Percentiles rank a stretch among this genome's conserved stretches.
These are phyloP conservation scores for Agrypnus murinus DNA, from an alignment of 2,888 invertebrate genomes.

Conservation along the genomic window DNA sequence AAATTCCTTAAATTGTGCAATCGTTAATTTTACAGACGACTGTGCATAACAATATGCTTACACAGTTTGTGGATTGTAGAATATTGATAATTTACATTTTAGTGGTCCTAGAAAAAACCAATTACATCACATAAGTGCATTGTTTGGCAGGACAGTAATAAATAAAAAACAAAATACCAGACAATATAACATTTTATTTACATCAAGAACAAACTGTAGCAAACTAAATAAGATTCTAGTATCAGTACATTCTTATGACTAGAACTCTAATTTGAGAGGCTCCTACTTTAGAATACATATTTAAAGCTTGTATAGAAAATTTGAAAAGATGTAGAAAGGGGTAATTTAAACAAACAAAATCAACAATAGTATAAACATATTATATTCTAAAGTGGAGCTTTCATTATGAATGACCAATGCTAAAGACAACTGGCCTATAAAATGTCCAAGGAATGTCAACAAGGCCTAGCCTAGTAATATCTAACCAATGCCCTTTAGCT, in stretches of 20 bases:
- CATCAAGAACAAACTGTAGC: constrained; percentile 62
- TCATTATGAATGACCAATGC: constrained; percentile 54
- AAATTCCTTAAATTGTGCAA: too few relatives aligned
- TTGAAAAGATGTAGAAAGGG: not conserved
- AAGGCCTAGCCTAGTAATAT: constrained; percentile 41
- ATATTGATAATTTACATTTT: too few relatives aligned
- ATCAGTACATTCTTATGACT: constrained; percentile 70
- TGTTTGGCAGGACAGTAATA: not conserved
- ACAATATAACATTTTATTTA: constrained; percentile 65
- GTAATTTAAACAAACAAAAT: constrained; percentile 9
- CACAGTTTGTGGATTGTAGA: too few relatives aligned
- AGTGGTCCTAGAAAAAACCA: too few relatives aligned
- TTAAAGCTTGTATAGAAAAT: constrained; percentile 9
- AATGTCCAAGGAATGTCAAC: constrained; percentile 52
- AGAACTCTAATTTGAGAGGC: constrained; percentile 62
- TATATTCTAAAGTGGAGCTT: constrained; percentile 22
- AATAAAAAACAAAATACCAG: constrained; percentile 33
- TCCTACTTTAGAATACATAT: constrained; percentile 5
- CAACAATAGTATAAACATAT: constrained; percentile 10
- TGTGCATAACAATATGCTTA: too few relatives aligned
- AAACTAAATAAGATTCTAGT: constrained; percentile 64
- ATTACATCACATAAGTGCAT: too few relatives aligned
- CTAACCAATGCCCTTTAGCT: constrained; percentile 54
- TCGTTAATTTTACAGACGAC: too few relatives aligned
- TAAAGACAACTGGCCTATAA: constrained; percentile 55